A percentile compares a stretch with the other conserved stretches of the same genome.
These are phyloP conservation scores for Leucoptera coffeella DNA, from an alignment of 2,888 invertebrate genomes.

Conservation along the genomic window DNA sequence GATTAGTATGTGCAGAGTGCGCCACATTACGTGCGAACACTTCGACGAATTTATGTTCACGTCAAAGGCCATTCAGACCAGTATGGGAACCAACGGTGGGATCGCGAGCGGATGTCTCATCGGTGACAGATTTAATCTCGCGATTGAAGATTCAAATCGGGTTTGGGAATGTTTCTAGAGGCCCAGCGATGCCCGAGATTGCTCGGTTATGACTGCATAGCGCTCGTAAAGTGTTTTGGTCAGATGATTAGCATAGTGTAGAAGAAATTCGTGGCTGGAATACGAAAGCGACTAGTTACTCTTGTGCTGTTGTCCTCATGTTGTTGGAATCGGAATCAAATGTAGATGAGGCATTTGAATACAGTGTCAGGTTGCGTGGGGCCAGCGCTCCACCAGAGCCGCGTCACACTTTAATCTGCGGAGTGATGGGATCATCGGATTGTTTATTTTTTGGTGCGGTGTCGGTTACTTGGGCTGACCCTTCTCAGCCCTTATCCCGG, in stretches of 20 bases:
- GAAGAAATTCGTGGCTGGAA: no score
- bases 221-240: conserved; percentile 12
- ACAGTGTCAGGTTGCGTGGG: no score
- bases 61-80: conserved; percentile 32
- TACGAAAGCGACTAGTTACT: no score
- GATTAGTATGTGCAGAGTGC: conserved; percentile 34
- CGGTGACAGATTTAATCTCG: conserved; percentile 2
- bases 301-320: no score
- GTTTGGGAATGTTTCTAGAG: conserved; percentile 7
- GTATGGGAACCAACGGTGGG: conserved; percentile 30
- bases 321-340: no score
- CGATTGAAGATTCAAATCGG: conserved; percentile 5
- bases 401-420: conserved; percentile 23
- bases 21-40: conserved; percentile 24
- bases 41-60: conserved; percentile 29
- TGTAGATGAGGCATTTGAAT: no score
- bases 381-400: conserved; percentile 6
- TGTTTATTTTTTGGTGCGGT: conserved; percentile 32
- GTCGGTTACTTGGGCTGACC: conserved; percentile 38
- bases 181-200: conserved; percentile 9
- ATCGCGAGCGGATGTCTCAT: no score
- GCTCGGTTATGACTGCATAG: conserved; percentile 10
- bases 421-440: conserved; percentile 30
- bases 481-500: conserved; percentile 36
- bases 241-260: no score